Evolutionary conservation across 2,888 invertebrate species (phyloP), one percentile per base, ranked within the genome.

Genomic region (Apodemia mormo): DNA sequence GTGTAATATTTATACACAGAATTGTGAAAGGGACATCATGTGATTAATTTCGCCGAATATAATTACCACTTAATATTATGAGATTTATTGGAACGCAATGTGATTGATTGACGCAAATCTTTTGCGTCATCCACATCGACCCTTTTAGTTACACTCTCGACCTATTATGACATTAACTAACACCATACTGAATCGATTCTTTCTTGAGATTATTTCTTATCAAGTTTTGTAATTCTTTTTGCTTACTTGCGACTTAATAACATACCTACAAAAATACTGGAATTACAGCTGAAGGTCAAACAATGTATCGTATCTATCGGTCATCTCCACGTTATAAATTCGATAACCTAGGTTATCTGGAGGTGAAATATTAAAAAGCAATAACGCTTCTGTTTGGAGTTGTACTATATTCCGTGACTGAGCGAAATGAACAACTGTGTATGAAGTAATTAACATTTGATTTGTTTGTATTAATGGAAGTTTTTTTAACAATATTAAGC

Each of bases 241-340:
- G 8, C 22, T 9, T 49, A n/a, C n/a, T n/a, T n/a, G n/a, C 67
- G 12, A 52, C 7, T n/a, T n/a, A 52, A 52, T 52, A 52, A n/a
- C 52, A 52, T 52, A 49, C 49, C 12, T 49, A 52, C 49, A 4
- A 52, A 52, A n/a, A 22, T 22, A 22, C 22, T 52, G n/a, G n/a
- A 10, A 52, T 49, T 14, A 49, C 14, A 49, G 49, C 58, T 71
- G 58, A 72, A 71, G 65, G 54, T 22, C 65, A 52, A 70, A 73
- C 66, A 74, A 74, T 68, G 71, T 69, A 68, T 71, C 66, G 49
- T 22, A 33, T 61, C 61, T 72, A 74, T 75, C 74, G 58, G 65
- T 69, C 68, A 71, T 71, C 67, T 70, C 68, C 30, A 58, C 64
- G 29, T 67, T 70, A 65, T 68, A 68, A 66, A 70, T 68, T 64